Percentiles rank a stretch among this genome's conserved stretches.
Conservation (phyloP, 2,888 invertebrate genomes). For the Xanthostigma xanthostigma region DNA sequence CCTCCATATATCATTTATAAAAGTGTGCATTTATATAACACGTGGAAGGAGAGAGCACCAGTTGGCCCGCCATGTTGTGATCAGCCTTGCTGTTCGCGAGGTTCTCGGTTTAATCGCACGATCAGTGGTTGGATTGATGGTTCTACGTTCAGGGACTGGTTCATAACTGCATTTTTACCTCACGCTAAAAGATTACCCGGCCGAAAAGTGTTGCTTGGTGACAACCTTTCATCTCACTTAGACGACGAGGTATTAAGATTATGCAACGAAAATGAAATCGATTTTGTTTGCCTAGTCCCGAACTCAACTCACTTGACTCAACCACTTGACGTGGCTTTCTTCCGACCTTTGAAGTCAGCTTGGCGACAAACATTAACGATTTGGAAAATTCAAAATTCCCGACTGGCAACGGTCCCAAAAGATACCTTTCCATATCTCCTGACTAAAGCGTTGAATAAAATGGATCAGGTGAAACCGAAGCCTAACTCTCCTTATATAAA, state of each 20-base stretch:
- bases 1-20: constrained; percentile 24
- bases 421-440: constrained; percentile 1
- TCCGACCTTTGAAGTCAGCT: constrained; percentile 11
- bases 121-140: constrained; percentile 19
- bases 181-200: constrained; percentile 10
- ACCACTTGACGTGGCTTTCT: constrained; percentile 13
- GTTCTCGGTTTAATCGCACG: constrained; percentile 15
- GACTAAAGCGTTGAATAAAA: constrained; percentile 9
- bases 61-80: constrained; percentile 11
- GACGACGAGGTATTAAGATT: too few species aligned
- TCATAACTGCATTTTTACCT: constrained; percentile 9
- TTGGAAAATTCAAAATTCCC: constrained; percentile 5
- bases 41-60: constrained; percentile 15
- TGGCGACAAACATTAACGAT: constrained; percentile 10
- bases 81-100: constrained; percentile 9
- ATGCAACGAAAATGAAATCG: constrained; percentile 5
- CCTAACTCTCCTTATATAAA: constrained; percentile 4
- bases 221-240: constrained; percentile 10
- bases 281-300: constrained; percentile 7
- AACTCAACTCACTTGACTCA: constrained; percentile 13
- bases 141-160: constrained; percentile 1
- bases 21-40: constrained; percentile 4
- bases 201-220: constrained; percentile 10
- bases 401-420: background rate
- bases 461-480: constrained; percentile 8